A percentile compares a stretch with the other conserved stretches of the same genome.
These are phyloP conservation scores for Enteromius trimaculatus DNA, from an alignment of 2,797 vertebrate genomes.

Conservation along the genomic window DNA sequence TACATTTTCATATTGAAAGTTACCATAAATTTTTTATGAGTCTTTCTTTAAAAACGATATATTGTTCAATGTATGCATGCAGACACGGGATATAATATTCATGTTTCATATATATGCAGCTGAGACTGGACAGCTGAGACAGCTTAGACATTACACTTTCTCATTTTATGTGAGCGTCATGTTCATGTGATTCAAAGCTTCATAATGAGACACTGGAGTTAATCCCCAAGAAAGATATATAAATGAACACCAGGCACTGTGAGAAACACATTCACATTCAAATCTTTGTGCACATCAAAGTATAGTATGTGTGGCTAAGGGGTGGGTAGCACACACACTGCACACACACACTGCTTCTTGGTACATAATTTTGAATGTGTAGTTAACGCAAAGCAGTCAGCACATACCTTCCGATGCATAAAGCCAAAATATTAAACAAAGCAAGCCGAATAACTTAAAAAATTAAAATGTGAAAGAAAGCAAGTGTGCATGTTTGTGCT, in stretches of 20 bases:
- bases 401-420: constrained; percentile 6
- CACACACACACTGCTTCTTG: background rate
- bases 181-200: constrained; percentile 20
- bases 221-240: constrained; percentile 45
- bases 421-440: constrained; percentile 30
- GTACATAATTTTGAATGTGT: background rate
- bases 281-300: background rate
- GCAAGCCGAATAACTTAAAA: background rate
- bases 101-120: constrained; percentile 44
- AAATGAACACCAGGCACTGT: constrained; percentile 29
- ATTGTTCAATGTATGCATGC: constrained; percentile 6
- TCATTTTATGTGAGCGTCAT: constrained; percentile 16
- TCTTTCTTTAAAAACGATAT: background rate
- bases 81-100: constrained; percentile 25
- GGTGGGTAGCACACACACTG: no score
- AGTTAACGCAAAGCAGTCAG: background rate
- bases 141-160: constrained; percentile 14
- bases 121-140: background rate
- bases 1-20: background rate
- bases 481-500: constrained; percentile 5
- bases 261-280: constrained; percentile 47
- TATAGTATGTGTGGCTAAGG: background rate
- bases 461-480: constrained; percentile 33
- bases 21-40: background rate
- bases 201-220: constrained; percentile 37